Percentiles rank a stretch among this genome's conserved stretches.
Conservation (phyloP, 2,113 vertebrate genomes). For the Anolis carolinensis region DNA sequence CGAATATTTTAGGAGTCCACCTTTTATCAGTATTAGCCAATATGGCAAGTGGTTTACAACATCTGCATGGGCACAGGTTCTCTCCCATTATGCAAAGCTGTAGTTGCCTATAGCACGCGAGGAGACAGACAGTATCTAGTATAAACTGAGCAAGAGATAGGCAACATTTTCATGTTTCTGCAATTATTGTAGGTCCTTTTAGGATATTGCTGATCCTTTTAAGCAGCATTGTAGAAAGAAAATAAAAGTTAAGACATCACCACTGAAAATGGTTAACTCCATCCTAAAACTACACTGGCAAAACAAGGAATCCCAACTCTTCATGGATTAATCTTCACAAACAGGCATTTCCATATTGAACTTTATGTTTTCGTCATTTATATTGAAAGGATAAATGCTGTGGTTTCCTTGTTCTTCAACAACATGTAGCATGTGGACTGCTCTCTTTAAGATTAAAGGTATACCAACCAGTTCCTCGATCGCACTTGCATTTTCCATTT, state of each 20-base stretch:
- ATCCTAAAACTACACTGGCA: neutral
- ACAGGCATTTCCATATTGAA: slow-evolving; percentile 32
- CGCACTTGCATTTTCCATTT: neutral
- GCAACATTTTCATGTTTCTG: neutral
- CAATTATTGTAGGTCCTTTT: neutral
- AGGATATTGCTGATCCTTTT: neutral
- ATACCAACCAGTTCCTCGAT: neutral
- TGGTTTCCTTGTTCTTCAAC: neutral
- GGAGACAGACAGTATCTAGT: no score
- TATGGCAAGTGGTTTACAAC: neutral
- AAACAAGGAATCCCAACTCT: neutral
- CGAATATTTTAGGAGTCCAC: neutral
- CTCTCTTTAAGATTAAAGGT: neutral
- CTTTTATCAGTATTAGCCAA: neutral
- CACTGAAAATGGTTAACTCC: neutral
- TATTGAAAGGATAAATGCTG: slow-evolving; percentile 19
- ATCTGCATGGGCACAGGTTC: neutral
- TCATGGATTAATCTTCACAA: slow-evolving; percentile 15
- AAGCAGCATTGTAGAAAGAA: neutral
- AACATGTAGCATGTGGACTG: neutral
- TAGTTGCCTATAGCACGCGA: neutral
- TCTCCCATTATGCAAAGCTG: neutral
- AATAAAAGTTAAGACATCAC: neutral
- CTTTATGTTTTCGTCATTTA: slow-evolving; percentile 45
- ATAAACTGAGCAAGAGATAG: neutral